Base-by-base conservation (phyloP, 2,888 invertebrate species). In the Tiliacea aurago region DNA sequence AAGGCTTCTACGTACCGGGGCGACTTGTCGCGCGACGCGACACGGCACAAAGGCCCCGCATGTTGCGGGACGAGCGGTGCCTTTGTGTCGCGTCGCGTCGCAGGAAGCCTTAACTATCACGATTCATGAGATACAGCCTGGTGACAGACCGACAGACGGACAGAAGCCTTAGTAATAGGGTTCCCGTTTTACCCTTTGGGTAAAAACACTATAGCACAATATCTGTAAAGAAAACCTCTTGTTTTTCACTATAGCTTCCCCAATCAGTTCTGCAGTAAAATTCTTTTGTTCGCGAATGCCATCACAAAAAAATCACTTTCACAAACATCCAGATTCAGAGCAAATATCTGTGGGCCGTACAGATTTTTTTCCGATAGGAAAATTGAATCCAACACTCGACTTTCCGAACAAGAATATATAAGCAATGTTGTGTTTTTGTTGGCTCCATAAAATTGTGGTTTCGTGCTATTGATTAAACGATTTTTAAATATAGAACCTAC, bases 291-390 rank as follows among this genome's bases (percentile, higher is more conserved):
- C 59, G 37, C 37, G 47, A 41, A 23, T 67, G 53, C 63, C 28
- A 67, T 55, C 53, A 47, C 70, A 66, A 79, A 83, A 70, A 71
- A 71, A 70, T 15, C 10, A 37, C 37, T 53, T 15, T n/a, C 23
- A 66, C 68, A 67, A 70, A 59, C 80, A 55, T 47, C 45, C 73
- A 64, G 55, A 61, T 78, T 62, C 66, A 55, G 58, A 18, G 28
- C 59, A 71, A 83, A 79, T 73, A 72, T 83, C 53, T 28, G 37
- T 47, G 45, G 55, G 49, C 45, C 2, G 66, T 6, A 56, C 56
- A 51, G 73, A 70, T 69, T 79, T 83, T 71, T 83, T 83, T n/a
- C 56, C 55, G 66, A 78, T 55, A 59, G 47, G 47, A 76, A 78
- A 58, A 78, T 78, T 59, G 56, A 70, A 66, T 82, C 56, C 43